Conservation (phyloP, 64 coral and sea anemone genomes). For the Exaiptasia diaphana region DNA sequence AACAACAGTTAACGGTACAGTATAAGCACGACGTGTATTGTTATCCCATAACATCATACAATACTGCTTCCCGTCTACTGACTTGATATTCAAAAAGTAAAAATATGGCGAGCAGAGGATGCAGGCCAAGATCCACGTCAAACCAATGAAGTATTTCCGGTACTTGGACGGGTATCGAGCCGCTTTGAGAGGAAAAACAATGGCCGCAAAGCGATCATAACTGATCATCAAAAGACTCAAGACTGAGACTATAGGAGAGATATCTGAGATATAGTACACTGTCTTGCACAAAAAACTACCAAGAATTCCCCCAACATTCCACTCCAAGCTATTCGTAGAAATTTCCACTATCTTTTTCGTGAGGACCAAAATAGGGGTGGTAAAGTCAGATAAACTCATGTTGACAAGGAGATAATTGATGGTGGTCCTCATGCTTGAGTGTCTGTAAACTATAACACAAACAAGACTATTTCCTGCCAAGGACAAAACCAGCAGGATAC, state of each 20-base stretch:
- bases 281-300: slow-evolving; percentile 27
- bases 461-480: slow-evolving; percentile 33
- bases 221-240: slow-evolving; percentile 40
- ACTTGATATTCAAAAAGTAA: background rate
- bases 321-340: slow-evolving; percentile 1
- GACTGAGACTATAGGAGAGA: slow-evolving; percentile 49
- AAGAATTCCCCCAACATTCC: background rate
- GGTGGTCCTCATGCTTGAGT: slow-evolving; percentile 10
- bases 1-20: background rate
- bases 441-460: slow-evolving; percentile 23
- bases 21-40: background rate
- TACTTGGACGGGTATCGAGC: background rate
- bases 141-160: slow-evolving; percentile 1
- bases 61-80: background rate
- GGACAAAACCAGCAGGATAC: slow-evolving; percentile 2
- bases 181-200: slow-evolving; percentile 9
- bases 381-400: slow-evolving; percentile 51
- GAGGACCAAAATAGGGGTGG: slow-evolving; percentile 26
- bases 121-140: slow-evolving; percentile 18
- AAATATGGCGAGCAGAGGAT: slow-evolving; percentile 25
- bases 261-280: slow-evolving; percentile 33
- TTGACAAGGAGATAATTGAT: slow-evolving; percentile 53
- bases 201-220: slow-evolving; percentile 19
- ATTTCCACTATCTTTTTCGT: slow-evolving; percentile 21
- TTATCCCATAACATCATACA: slow-evolving; percentile 17